phyloP scores from a whole-genome alignment of 2,797 vertebrate species.

The Falco berigora region DNA sequence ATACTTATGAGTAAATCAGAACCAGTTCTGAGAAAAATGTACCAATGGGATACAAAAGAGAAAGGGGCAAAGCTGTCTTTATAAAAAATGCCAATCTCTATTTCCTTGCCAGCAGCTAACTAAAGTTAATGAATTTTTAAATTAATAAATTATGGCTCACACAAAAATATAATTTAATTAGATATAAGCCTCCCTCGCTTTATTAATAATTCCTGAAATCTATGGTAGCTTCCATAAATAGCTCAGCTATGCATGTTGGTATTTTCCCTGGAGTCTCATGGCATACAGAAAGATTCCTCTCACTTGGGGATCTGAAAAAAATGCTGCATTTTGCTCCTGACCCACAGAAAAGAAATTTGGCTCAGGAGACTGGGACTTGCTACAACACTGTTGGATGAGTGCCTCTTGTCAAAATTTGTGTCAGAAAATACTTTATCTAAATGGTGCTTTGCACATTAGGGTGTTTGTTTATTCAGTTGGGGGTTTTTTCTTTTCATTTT shows the following conservation, averaged over 20 bases:
- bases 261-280: not conserved
- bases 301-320: not conserved
- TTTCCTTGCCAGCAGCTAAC: conserved; percentile 3
- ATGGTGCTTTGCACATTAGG: not conserved
- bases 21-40: conserved; percentile 1
- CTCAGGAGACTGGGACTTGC: not conserved
- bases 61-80: not conserved
- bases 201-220: not conserved
- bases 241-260: not conserved
- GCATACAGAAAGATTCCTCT: not conserved
- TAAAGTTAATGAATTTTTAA: conserved; percentile 6
- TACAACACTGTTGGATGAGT: not conserved
- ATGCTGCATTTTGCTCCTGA: not conserved
- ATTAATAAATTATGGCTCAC: not conserved
- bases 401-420: conserved; percentile 12
- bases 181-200: not conserved
- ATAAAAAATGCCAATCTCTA: not conserved
- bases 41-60: not conserved
- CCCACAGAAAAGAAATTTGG: not conserved
- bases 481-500: not conserved
- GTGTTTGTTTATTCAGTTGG: not conserved
- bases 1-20: conserved; percentile 14
- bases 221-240: not conserved
- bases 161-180: not conserved
- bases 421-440: not conserved